These are phyloP conservation scores for Antitype chi DNA, from an alignment of 2,888 invertebrate genomes.

Conservation along the genomic window DNA sequence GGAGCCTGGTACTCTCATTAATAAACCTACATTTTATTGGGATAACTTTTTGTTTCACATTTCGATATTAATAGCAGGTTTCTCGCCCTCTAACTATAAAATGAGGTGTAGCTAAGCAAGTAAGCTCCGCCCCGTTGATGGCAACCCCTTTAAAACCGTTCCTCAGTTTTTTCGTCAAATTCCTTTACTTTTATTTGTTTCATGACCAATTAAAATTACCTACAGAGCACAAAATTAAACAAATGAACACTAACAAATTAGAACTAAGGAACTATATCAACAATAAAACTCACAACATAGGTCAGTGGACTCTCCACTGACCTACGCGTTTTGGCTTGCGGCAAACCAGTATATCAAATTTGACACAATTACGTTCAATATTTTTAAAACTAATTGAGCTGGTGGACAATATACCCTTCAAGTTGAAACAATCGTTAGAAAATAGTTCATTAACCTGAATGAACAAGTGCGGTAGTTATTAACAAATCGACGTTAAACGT, in stretches of 20 bases:
- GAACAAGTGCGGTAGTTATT: constrained; percentile 25
- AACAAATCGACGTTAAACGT: constrained; percentile 51
- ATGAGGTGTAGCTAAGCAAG: background rate
- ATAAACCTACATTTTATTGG: constrained; percentile 41
- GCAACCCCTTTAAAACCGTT: background rate
- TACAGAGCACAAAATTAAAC: background rate
- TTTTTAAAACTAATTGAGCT: background rate
- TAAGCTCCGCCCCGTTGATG: background rate
- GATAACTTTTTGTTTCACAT: constrained; percentile 22
- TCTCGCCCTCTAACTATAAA: background rate
- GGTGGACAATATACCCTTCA: background rate
- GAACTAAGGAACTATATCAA: background rate
- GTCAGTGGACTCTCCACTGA: too few species aligned
- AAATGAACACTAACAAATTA: constrained; percentile 2
- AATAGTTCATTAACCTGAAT: constrained; percentile 37
- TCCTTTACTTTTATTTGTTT: background rate
- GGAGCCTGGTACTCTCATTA: constrained; percentile 45
- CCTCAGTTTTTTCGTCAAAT: too few species aligned
- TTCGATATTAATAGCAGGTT: background rate
- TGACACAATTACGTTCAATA: background rate
- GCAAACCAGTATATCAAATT: background rate
- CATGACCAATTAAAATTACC: background rate
- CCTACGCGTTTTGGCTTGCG: background rate
- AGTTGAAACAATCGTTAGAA: background rate
- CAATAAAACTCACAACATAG: background rate